Percentiles rank a stretch among this genome's conserved stretches.
phyloP scores from a whole-genome alignment of 2,888 invertebrate genomes.

The Buathra laborator region DNA sequence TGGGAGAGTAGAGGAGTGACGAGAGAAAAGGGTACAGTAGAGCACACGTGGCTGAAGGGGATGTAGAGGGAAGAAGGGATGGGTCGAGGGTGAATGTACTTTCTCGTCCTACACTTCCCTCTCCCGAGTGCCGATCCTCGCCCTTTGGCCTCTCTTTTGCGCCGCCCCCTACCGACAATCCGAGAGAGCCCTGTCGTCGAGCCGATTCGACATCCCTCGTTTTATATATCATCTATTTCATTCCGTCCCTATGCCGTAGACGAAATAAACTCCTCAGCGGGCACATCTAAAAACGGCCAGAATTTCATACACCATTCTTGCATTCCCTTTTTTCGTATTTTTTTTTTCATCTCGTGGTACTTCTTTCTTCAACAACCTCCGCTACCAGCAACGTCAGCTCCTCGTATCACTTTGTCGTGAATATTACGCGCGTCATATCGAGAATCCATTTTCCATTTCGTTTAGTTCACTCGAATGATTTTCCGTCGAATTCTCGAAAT shows the following conservation, averaged over 20 bases:
- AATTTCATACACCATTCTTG: conserved; percentile 49
- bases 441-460: conserved; percentile 57
- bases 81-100: conserved; percentile 43
- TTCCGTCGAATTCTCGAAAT: conserved; percentile 28
- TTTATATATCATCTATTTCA: conserved; percentile 29
- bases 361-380: conserved; percentile 11
- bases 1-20: conserved; percentile 40
- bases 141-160: conserved; percentile 31
- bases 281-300: conserved; percentile 31
- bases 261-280: conserved; percentile 46
- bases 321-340: neutral
- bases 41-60: conserved; percentile 45
- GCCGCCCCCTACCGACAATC: conserved; percentile 28
- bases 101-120: conserved; percentile 30
- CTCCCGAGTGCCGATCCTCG: conserved; percentile 32
- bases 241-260: conserved; percentile 10
- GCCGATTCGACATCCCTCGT: conserved; percentile 39
- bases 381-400: neutral
- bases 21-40: conserved; percentile 26
- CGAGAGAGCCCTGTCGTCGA: conserved; percentile 52
- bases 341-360: neutral
- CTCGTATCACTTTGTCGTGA: conserved; percentile 8
- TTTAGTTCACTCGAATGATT: conserved; percentile 52
- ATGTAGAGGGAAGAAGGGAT: conserved; percentile 21
- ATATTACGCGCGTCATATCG: conserved; percentile 45